Percentiles rank a stretch among this genome's conserved stretches.
Conservation (phyloP, 2,888 invertebrate genomes). For the Drosophila anomalata region DNA sequence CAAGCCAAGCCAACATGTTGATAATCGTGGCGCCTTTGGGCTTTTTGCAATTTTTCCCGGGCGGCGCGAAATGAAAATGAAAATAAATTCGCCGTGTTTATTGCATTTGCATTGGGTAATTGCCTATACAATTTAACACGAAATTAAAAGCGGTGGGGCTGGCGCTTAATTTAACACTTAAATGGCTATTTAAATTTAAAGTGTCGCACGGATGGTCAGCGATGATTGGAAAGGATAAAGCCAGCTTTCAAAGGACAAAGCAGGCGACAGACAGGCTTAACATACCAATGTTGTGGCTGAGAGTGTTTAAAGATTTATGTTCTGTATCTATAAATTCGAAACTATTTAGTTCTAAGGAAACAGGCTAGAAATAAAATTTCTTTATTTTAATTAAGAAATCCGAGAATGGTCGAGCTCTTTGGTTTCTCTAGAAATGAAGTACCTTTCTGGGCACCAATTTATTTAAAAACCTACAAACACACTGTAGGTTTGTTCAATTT, state of each 20-base stretch:
- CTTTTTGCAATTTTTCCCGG: slow-evolving; percentile 39
- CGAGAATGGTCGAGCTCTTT: background rate
- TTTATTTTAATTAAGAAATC: background rate
- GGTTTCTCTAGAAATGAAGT: background rate
- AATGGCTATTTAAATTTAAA: slow-evolving; percentile 60
- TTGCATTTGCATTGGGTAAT: slow-evolving; percentile 74
- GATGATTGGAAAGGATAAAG: slow-evolving; percentile 15
- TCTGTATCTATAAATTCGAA: background rate
- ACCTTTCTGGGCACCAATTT: background rate
- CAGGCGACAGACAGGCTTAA: background rate
- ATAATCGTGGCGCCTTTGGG: slow-evolving; percentile 41
- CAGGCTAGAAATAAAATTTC: too few relatives aligned
- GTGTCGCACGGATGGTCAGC: slow-evolving; percentile 18
- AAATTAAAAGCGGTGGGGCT: slow-evolving; percentile 71
- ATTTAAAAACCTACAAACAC: background rate
- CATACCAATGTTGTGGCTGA: slow-evolving; percentile 17
- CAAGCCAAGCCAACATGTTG: slow-evolving; percentile 28
- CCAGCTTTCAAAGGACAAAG: background rate
- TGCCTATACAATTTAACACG: slow-evolving; percentile 76
- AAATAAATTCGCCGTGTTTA: slow-evolving; percentile 75
- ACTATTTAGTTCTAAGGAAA: background rate
- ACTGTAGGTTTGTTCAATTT: background rate
- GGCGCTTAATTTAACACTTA: slow-evolving; percentile 42
- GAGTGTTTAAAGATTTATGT: slow-evolving; percentile 2
- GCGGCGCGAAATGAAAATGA: slow-evolving; percentile 53